Conservation (phyloP, 23 tunicate genomes). For the Botrylloides violaceus region DNA sequence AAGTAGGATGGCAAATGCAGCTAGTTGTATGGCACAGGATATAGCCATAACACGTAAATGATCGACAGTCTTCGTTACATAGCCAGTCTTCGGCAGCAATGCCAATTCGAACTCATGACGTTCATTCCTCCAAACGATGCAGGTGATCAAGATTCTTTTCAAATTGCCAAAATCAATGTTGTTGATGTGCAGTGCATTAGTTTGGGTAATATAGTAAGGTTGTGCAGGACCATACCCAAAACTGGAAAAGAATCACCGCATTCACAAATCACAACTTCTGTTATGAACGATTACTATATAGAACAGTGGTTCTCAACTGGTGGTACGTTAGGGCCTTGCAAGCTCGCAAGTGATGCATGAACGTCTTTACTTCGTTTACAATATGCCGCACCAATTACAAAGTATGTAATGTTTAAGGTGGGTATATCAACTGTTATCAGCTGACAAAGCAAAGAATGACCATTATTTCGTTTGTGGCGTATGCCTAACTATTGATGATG, state of each 20-base stretch:
- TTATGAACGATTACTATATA: not conserved
- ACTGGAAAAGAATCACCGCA: constrained; percentile 8
- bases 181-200: constrained; percentile 3
- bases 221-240: constrained; percentile 23
- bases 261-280: not conserved
- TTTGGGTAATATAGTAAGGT: constrained; percentile 3
- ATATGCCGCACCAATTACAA: too few relatives aligned
- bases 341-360: too few relatives aligned
- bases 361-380: too few relatives aligned
- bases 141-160: not conserved
- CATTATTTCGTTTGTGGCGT: too few relatives aligned
- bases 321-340: too few relatives aligned
- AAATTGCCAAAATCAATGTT: not conserved
- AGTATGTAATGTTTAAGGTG: too few relatives aligned
- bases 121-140: constrained; percentile 15
- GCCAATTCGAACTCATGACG: not conserved
- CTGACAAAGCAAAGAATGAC: too few relatives aligned
- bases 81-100: not conserved
- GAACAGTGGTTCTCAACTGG: too few relatives aligned
- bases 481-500: too few relatives aligned
- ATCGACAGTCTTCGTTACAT: constrained; percentile 5
- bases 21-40: constrained; percentile 12
- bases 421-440: too few relatives aligned
- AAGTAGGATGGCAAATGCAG: not conserved
- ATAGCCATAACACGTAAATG: constrained; percentile 16